These are phyloP conservation scores for Otus scops DNA, from an alignment of 2,797 vertebrate species.

Conservation along the genomic window DNA sequence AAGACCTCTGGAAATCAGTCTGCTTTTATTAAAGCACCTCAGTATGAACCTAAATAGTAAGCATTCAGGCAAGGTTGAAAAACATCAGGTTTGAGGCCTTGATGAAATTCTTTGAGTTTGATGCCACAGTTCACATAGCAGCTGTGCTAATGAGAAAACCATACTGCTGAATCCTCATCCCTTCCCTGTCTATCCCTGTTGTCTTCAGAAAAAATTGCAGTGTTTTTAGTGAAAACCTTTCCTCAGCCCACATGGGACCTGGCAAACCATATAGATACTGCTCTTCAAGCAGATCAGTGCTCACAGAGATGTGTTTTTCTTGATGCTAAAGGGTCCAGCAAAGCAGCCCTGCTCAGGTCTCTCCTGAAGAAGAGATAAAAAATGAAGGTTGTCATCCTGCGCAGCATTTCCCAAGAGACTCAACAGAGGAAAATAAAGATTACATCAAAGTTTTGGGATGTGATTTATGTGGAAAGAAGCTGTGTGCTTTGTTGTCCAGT, in stretches of 20 bases:
- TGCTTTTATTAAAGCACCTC: not conserved
- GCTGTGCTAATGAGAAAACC: not conserved
- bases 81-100: not conserved
- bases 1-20: not conserved
- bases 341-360: not conserved
- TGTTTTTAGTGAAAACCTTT: not conserved
- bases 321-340: not conserved
- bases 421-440: constrained; percentile 2
- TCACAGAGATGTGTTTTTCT: not conserved
- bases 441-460: constrained; percentile 49
- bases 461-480: constrained; percentile 42
- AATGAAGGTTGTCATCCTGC: not conserved
- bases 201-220: not conserved
- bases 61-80: not conserved
- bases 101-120: not conserved
- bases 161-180: not conserved
- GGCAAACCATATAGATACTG: not conserved
- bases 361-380: not conserved
- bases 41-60: not conserved
- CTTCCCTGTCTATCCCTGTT: not conserved
- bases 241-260: not conserved
- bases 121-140: not conserved
- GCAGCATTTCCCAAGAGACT: not conserved
- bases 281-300: not conserved
- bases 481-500: not conserved